Conservation (phyloP, 2,888 invertebrate genomes). For the Lochmaea capreae region DNA sequence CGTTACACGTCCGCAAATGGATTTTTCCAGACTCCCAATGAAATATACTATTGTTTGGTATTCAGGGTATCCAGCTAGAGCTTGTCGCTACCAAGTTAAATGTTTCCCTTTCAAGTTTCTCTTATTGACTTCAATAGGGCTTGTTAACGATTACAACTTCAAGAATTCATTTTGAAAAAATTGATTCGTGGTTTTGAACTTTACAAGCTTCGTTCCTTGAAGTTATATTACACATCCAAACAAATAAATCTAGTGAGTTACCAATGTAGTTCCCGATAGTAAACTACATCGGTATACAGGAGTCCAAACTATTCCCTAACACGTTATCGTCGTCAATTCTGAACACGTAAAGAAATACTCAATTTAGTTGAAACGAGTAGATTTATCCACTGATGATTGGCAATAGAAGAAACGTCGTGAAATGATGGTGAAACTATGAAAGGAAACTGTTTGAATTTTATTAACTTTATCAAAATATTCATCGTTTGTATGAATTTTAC, state of each 20-base stretch:
- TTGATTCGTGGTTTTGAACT: too few species aligned
- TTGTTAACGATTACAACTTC: too few species aligned
- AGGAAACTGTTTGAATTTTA: background rate
- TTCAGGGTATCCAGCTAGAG: too few species aligned
- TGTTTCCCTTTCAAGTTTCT: too few species aligned
- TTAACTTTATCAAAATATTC: too few species aligned
- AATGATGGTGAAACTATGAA: conserved; percentile 40
- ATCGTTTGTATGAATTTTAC: too few species aligned
- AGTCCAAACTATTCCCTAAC: conserved; percentile 28
- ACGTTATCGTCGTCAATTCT: conserved; percentile 36
- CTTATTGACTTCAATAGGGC: too few species aligned
- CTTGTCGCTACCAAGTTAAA: too few species aligned
- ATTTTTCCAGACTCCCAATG: too few species aligned
- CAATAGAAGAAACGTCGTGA: conserved; percentile 32
- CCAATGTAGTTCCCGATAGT: conserved; percentile 15
- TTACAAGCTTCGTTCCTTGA: background rate
- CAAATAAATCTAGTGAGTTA: conserved; percentile 14
- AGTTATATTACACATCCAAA: background rate
- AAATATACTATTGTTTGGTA: too few species aligned
- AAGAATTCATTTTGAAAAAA: too few species aligned
- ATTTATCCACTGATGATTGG: conserved; percentile 41
- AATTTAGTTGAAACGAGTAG: conserved; percentile 39
- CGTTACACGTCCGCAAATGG: too few species aligned
- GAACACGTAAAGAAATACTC: conserved; percentile 40
- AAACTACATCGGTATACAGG: conserved; percentile 13